Conservation (phyloP, 2,113 vertebrate species). For the Xiphophorus couchianus region DNA sequence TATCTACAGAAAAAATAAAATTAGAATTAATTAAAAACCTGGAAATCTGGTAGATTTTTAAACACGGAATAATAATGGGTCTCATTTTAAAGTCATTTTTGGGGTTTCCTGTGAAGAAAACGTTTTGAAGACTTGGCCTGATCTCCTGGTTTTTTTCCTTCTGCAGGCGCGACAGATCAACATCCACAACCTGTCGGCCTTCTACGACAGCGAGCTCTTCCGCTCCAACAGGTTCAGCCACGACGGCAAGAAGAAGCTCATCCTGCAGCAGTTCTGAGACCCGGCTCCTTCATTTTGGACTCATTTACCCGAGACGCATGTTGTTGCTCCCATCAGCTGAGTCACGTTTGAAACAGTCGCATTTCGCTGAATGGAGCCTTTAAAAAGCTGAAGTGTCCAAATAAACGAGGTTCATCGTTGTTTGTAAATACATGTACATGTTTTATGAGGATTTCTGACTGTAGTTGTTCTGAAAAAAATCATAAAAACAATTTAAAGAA, state of each 20-base stretch:
- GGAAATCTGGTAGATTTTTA: too few relatives aligned
- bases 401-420: too few relatives aligned
- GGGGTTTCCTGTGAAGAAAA: too few relatives aligned
- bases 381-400: not conserved
- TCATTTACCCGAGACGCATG: too few relatives aligned
- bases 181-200: slow-evolving; percentile 93
- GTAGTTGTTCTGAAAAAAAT: not conserved
- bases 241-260: slow-evolving; percentile 90
- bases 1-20: too few relatives aligned
- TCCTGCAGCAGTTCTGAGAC: slow-evolving; percentile 89
- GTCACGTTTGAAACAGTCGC: too few relatives aligned
- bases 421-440: slow-evolving; percentile 75
- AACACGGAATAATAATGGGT: too few relatives aligned
- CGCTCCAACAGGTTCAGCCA: slow-evolving; percentile 89
- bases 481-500: not conserved
- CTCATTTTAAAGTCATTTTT: too few relatives aligned
- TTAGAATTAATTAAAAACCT: too few relatives aligned
- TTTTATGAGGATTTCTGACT: not conserved
- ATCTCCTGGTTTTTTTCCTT: not conserved
- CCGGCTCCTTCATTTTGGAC: not conserved
- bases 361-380: not conserved
- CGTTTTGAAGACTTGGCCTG: not conserved
- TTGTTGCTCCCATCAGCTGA: not conserved
- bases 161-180: slow-evolving; percentile 94
- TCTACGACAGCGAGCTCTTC: slow-evolving; percentile 94